Percentiles rank a stretch among this genome's conserved stretches.
phyloP scores from a whole-genome alignment of 2,888 invertebrate genomes.

The Drosophila cognata region DNA sequence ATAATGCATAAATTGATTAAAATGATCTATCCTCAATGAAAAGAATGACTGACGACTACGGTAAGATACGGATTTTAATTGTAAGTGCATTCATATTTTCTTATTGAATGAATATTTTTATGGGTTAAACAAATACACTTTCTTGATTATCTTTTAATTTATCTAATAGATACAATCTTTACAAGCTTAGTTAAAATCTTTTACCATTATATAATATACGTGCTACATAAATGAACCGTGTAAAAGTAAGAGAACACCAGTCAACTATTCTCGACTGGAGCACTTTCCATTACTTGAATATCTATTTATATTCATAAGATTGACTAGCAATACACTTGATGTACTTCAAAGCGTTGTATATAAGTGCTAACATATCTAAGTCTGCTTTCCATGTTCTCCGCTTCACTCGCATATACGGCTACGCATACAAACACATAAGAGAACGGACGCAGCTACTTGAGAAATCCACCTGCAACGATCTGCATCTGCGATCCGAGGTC shows the following conservation, averaged over 20 bases:
- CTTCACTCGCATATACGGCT: conserved; percentile 12
- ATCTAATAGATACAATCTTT: background rate
- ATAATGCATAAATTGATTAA: background rate
- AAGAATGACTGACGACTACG: background rate
- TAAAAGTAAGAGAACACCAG: background rate
- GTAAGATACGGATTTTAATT: background rate
- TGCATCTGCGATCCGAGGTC: conserved; percentile 65
- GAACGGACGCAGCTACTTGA: conserved; percentile 78
- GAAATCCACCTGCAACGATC: conserved; percentile 76
- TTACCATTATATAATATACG: background rate
- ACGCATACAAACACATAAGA: conserved; percentile 36
- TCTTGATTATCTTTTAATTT: no score
- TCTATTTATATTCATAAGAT: background rate
- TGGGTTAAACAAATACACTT: no score
- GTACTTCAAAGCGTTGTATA: conserved; percentile 30
- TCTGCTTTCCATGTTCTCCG: conserved; percentile 16
- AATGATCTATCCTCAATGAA: background rate
- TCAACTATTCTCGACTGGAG: background rate
- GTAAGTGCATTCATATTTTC: background rate
- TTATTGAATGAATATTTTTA: no score
- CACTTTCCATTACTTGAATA: background rate
- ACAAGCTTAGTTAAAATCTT: background rate
- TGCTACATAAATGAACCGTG: background rate
- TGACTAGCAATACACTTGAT: conserved; percentile 51
- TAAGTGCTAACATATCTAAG: conserved; percentile 37